Percentiles rank a stretch among this genome's conserved stretches.
phyloP scores from a whole-genome alignment of 2,797 vertebrate species.

The Ibycter americanus region DNA sequence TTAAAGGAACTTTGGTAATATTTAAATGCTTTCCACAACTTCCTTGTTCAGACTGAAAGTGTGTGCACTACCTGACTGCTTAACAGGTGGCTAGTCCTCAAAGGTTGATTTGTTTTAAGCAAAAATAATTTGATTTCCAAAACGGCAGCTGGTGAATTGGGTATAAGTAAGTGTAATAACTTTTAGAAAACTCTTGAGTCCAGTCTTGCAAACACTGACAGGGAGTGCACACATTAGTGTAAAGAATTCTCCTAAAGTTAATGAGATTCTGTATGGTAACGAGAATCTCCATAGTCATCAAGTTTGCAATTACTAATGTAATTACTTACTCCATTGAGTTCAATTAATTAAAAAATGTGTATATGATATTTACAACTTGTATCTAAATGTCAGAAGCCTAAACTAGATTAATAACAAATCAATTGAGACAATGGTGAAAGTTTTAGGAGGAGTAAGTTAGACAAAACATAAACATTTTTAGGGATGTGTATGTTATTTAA shows the following conservation, averaged over 20 bases:
- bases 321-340: neutral
- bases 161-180: too few species aligned
- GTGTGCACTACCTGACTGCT: too few species aligned
- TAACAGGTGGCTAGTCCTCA: too few species aligned
- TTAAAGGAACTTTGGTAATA: neutral
- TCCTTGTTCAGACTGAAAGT: neutral
- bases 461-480: neutral
- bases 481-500: neutral
- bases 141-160: neutral
- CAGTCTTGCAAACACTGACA: neutral
- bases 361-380: neutral
- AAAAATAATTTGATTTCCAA: neutral
- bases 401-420: neutral
- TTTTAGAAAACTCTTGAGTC: neutral
- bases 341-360: neutral
- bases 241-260: neutral
- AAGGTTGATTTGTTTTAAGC: neutral
- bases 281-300: neutral
- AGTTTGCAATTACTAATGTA: neutral
- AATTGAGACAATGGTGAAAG: neutral
- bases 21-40: neutral
- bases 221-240: neutral
- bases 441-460: neutral
- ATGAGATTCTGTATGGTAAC: neutral
- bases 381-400: neutral